phyloP scores from a whole-genome alignment of 2,888 invertebrate species.

The Cylloceria caligata region DNA sequence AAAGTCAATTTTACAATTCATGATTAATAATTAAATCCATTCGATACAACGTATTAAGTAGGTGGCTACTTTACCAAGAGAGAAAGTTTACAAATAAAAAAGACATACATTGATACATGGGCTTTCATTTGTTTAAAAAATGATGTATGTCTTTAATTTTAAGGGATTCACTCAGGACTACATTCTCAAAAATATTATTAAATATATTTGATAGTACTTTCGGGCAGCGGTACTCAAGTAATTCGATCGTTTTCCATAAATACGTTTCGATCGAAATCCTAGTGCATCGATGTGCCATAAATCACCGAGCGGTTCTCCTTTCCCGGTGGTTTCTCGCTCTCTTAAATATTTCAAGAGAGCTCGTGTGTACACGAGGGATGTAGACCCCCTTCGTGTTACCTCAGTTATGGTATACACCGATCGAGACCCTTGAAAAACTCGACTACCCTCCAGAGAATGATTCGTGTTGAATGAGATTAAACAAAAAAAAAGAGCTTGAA shows the following conservation, averaged over 20 bases:
- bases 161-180: not conserved
- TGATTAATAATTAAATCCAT: not conserved
- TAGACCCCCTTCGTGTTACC: conserved; percentile 2
- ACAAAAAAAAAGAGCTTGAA: conserved; percentile 16
- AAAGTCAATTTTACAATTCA: too few relatives aligned
- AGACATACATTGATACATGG: too few relatives aligned
- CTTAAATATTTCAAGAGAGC: conserved; percentile 60
- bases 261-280: conserved; percentile 46
- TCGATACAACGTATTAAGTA: too few relatives aligned
- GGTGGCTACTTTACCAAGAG: too few relatives aligned
- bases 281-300: conserved; percentile 57
- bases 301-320: conserved; percentile 55
- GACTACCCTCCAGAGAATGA: conserved; percentile 47
- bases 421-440: conserved; percentile 41
- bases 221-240: conserved; percentile 22
- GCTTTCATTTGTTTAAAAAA: not conserved
- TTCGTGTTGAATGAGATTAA: conserved; percentile 46
- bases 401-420: conserved; percentile 10
- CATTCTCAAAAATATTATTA: not conserved
- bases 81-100: too few relatives aligned
- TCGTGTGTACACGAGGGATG: conserved; percentile 37
- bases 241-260: conserved; percentile 54
- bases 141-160: not conserved
- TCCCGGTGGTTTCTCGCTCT: conserved; percentile 23
- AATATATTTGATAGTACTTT: conserved; percentile 9